Evolutionary conservation across 2,888 invertebrate species (phyloP).

Genomic region (Himalopsyche japonica): DNA sequence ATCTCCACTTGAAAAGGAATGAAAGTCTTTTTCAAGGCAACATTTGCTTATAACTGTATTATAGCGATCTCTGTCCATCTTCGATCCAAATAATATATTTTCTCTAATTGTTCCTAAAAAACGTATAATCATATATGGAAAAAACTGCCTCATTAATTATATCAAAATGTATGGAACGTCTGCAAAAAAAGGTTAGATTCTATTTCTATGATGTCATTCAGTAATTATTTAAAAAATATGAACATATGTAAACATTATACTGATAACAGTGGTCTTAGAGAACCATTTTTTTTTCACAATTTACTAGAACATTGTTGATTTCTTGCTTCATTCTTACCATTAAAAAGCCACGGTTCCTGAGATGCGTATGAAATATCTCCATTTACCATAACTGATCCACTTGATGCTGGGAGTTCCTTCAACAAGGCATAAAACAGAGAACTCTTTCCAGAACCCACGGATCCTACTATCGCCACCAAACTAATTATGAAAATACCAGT

Average conservation of each 20-base stretch:
- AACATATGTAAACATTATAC: too few relatives aligned
- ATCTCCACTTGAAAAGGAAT: constrained; percentile 77
- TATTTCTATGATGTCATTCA: too few relatives aligned
- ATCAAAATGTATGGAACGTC: not conserved
- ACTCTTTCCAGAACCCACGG: constrained; percentile 71
- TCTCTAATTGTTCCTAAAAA: constrained; percentile 74
- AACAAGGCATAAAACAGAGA: constrained; percentile 70
- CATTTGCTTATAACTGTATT: constrained; percentile 73
- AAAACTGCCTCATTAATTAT: too few relatives aligned
- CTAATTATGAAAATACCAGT: constrained; percentile 43
- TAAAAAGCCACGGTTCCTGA: constrained; percentile 86
- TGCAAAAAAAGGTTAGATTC: not conserved
- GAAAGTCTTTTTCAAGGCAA: constrained; percentile 73
- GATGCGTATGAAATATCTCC: constrained; percentile 80
- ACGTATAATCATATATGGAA: too few relatives aligned
- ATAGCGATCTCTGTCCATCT: constrained; percentile 63
- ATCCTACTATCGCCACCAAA: constrained; percentile 68
- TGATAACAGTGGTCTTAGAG: too few relatives aligned
- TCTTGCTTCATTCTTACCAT: constrained; percentile 50
- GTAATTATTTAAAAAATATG: too few relatives aligned
- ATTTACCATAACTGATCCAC: constrained; percentile 68
- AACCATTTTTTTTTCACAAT: too few relatives aligned
- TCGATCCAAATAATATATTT: constrained; percentile 88
- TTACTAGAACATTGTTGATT: too few relatives aligned
- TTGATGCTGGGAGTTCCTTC: constrained; percentile 70